Evolutionary conservation across 2,797 vertebrate genomes (phyloP), one percentile per base, ranked within the genome.

Genomic region (Psittacula derbiana): DNA sequence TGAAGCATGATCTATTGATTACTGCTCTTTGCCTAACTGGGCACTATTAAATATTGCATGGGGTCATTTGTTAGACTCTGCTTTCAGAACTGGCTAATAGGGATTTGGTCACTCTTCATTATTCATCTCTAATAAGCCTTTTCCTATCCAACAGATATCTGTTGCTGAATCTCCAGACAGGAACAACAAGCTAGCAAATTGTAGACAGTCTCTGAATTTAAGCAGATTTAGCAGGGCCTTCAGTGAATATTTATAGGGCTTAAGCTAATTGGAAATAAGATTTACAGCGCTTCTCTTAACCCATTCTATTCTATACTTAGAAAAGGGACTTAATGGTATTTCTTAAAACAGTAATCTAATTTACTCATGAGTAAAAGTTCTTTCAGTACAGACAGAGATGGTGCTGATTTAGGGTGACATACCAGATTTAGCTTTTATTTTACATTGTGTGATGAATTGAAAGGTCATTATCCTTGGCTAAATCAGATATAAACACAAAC

Each of bases 261-360:
- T 89, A 95, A 91, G 89, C 83, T 96, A 97, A 97, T 91, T 95
- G 91, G 61, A 95, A 96, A 96, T 82, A 86, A 96, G 96, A 97
- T 96, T 95, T 95, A 89, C 73, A 67, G 53, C 75, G 62, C 46
- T 93, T 88, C 90, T 96, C 92, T 96, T 93, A 96, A 94, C 49
- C 61, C 82, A 46, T 71, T 71, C 41, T 52, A 25, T 88, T 78
- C 92, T 86, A 95, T 91, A 80, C 76, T 94, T 92, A 83, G 64
- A 84, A 83, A 69, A 86, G 36, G 40, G 67, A 90, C 94, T 93
- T 92, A 84, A 8, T 40, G 10, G 49, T 79, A 69, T 88, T 95
- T 92, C 83, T 92, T 92, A 86, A 95, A 78, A 76, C n/a, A 40
- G 40, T 86, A 86, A 96, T 84, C 85, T 95, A 60, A 93, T 96